These are phyloP conservation scores for Coenonympha arcania DNA, from an alignment of 2,888 invertebrate genomes.

Conservation along the genomic window DNA sequence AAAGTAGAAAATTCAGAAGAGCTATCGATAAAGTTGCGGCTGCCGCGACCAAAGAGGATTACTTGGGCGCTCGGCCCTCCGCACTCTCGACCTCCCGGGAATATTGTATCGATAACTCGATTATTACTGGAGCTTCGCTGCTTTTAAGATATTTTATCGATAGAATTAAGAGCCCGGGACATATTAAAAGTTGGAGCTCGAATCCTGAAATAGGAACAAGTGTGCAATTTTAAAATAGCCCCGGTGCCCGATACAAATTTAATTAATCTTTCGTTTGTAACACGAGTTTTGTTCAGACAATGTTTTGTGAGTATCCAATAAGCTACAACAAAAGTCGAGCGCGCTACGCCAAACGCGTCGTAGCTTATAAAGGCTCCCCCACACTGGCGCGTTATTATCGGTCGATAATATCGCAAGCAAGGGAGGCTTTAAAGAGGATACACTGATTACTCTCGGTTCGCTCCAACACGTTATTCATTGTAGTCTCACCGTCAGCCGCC, in stretches of 20 bases:
- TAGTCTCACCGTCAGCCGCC: too few relatives aligned
- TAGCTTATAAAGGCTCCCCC: too few relatives aligned
- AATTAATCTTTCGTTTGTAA: not conserved
- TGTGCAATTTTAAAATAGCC: not conserved
- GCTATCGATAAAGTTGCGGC: constrained; percentile 54
- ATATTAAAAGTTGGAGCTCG: not conserved
- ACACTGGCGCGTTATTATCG: too few relatives aligned
- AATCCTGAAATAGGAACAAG: not conserved
- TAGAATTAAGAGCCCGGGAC: not conserved
- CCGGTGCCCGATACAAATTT: not conserved
- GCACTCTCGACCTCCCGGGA: constrained; percentile 22
- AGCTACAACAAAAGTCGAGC: too few relatives aligned
- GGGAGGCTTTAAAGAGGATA: too few relatives aligned
- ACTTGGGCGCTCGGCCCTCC: constrained; percentile 40
- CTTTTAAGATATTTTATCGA: constrained; percentile 2
- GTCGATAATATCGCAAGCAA: too few relatives aligned
- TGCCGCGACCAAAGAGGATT: constrained; percentile 54
- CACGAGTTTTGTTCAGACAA: not conserved
- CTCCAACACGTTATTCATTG: too few relatives aligned
- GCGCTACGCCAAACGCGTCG: too few relatives aligned
- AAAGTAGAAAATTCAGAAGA: constrained; percentile 49
- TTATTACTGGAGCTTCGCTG: constrained; percentile 38
- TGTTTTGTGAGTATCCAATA: not conserved
- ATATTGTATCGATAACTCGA: constrained; percentile 47
- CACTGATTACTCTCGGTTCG: too few relatives aligned